Percentiles rank a stretch among this genome's conserved stretches.
Conservation (phyloP, 2,113 vertebrate species). For the Callipepla californica region DNA sequence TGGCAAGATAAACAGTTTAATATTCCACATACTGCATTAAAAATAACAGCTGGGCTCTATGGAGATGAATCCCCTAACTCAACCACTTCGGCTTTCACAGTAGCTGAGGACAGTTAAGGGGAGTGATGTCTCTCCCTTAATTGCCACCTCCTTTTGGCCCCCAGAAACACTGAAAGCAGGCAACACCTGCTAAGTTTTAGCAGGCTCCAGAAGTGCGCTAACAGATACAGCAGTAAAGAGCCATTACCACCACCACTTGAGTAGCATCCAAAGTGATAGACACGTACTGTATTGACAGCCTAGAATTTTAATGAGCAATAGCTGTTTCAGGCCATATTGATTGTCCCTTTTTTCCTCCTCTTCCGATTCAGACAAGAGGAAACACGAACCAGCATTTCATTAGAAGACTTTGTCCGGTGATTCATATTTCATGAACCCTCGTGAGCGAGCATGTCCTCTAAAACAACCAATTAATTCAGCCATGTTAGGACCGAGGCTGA, state of each 20-base stretch:
- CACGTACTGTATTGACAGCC: constrained; percentile 53
- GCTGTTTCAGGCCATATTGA: constrained; percentile 62
- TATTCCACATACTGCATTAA: constrained; percentile 76
- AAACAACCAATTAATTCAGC: constrained; percentile 69
- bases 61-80: constrained; percentile 26
- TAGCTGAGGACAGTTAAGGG: background rate
- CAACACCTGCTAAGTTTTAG: constrained; percentile 25
- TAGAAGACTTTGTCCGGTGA: constrained; percentile 49
- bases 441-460: constrained; percentile 39
- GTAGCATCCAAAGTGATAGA: constrained; percentile 27
- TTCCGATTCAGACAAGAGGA: constrained; percentile 40
- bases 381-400: constrained; percentile 67
- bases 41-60: constrained; percentile 68
- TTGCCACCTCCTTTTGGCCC: constrained; percentile 15
- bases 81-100: background rate
- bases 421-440: constrained; percentile 71
- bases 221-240: constrained; percentile 30
- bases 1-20: constrained; percentile 80
- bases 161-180: background rate
- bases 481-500: background rate
- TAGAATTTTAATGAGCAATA: constrained; percentile 72
- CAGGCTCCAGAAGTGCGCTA: constrained; percentile 7
- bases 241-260: constrained; percentile 27
- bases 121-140: background rate
- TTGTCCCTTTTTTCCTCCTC: constrained; percentile 38